These are phyloP conservation scores for Scaptodrosophila lebanonensis DNA, from an alignment of 1,140 invertebrate genomes.

Conservation along the genomic window DNA sequence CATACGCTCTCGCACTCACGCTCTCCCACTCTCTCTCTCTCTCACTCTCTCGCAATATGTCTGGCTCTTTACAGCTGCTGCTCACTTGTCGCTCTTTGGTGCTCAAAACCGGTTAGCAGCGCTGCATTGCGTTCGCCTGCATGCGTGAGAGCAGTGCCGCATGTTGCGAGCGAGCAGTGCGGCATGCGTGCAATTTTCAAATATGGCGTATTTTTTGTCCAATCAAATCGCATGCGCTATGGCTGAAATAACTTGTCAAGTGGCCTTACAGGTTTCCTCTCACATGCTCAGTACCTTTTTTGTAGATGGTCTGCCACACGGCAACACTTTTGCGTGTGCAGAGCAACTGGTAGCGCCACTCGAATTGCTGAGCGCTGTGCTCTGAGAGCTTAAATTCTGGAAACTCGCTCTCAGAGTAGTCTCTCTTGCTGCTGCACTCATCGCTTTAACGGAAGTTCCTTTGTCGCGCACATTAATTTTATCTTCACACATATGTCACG, in stretches of 20 bases:
- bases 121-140: constrained; percentile 15
- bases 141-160: constrained; percentile 29
- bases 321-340: constrained; percentile 53
- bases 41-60: background rate
- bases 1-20: background rate
- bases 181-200: constrained; percentile 65
- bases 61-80: no score
- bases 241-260: constrained; percentile 47
- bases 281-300: constrained; percentile 6
- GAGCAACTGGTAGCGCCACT: constrained; percentile 64
- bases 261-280: constrained; percentile 39
- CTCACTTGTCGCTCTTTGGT: background rate
- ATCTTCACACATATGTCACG: constrained; percentile 69
- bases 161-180: constrained; percentile 37
- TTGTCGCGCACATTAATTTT: constrained; percentile 62
- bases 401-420: background rate
- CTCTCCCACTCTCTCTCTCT: constrained; percentile 12
- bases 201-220: constrained; percentile 76
- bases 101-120: constrained; percentile 48
- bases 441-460: constrained; percentile 31
- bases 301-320: constrained; percentile 38
- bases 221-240: constrained; percentile 76
- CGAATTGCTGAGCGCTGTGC: constrained; percentile 29
- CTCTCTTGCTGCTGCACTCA: background rate
- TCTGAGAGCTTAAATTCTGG: constrained; percentile 2